phyloP scores from a whole-genome alignment of 2,797 vertebrate genomes.

The Xenentodon cancila region DNA sequence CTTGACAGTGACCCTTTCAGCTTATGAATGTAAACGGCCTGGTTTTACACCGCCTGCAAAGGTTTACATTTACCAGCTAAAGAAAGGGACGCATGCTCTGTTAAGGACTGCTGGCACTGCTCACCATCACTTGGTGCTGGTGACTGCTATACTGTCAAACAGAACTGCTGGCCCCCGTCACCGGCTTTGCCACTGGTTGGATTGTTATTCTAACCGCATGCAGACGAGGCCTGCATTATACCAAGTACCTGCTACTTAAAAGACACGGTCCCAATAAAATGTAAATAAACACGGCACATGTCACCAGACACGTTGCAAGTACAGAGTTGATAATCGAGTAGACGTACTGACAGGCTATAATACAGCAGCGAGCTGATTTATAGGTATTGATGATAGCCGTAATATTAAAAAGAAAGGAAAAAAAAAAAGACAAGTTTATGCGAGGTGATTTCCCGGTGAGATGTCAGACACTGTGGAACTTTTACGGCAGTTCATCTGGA shows the following conservation, averaged over 20 bases:
- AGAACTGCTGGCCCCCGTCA: conserved; percentile 30
- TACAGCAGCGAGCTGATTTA: not conserved
- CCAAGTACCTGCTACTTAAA: conserved; percentile 1
- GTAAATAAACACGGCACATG: not conserved
- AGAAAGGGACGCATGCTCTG: conserved; percentile 8
- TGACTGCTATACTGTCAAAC: conserved; percentile 33
- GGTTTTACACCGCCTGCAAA: conserved; percentile 8
- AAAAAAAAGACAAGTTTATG: no score
- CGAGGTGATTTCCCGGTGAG: no score
- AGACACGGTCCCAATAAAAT: not conserved
- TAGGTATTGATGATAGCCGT: no score
- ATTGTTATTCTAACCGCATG: conserved; percentile 28
- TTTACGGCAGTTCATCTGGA: no score
- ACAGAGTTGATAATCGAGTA: not conserved
- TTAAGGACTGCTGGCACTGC: conserved; percentile 24
- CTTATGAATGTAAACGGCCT: conserved; percentile 39
- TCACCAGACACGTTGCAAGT: not conserved
- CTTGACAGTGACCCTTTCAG: conserved; percentile 19
- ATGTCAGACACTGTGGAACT: no score
- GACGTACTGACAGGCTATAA: not conserved
- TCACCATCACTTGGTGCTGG: conserved; percentile 41
- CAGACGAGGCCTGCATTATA: conserved; percentile 6
- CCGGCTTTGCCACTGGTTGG: conserved; percentile 28
- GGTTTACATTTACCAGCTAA: conserved; percentile 15
- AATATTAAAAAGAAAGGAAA: no score